These are phyloP conservation scores for Sitta europaea DNA, from an alignment of 2,113 vertebrate genomes.

Conservation along the genomic window DNA sequence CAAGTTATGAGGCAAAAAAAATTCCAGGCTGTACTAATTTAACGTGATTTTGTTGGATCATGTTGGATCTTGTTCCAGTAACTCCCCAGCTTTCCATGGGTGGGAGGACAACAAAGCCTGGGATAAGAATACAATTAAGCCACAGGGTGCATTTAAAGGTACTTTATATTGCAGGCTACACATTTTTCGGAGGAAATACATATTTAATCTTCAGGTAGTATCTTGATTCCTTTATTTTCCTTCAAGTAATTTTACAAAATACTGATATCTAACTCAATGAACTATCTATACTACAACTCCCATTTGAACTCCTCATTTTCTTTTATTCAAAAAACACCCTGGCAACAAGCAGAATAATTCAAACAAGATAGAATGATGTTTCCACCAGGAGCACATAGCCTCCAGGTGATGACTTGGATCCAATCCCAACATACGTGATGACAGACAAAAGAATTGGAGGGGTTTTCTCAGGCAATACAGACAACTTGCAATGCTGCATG, in stretches of 20 bases:
- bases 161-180: not conserved
- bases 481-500: not conserved
- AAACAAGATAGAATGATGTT: not conserved
- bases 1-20: not conserved
- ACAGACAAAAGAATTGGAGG: not conserved
- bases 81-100: not conserved
- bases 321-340: not conserved
- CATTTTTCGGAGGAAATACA: not conserved
- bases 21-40: not conserved
- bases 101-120: not conserved
- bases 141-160: not conserved
- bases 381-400: not conserved
- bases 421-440: not conserved
- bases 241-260: not conserved
- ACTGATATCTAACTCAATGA: not conserved
- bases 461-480: not conserved
- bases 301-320: not conserved
- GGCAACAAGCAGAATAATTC: not conserved
- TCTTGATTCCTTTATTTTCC: slow-evolving; percentile 1
- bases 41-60: not conserved
- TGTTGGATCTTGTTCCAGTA: not conserved
- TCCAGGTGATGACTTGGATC: not conserved
- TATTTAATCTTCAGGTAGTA: not conserved
- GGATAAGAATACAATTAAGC: not conserved
- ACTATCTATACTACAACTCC: not conserved